Evolutionary conservation across 2,113 vertebrate genomes (phyloP), one percentile per base, ranked within the genome.

Genomic region (Eulemur rufifrons): DNA sequence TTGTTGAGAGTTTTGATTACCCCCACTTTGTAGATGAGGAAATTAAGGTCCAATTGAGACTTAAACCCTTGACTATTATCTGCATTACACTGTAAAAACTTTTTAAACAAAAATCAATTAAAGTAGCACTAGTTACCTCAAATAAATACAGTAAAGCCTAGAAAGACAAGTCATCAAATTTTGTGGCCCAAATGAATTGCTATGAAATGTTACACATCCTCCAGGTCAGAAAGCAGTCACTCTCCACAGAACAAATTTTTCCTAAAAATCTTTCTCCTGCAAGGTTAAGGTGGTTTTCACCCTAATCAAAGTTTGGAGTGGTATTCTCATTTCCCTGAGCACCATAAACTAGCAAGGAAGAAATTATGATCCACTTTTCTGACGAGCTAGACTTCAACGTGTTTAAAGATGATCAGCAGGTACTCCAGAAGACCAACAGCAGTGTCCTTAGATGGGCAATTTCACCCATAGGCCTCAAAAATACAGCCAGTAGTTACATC

Each of bases 31-130:
- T 27, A 94, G 56, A 92, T 73, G 27, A 93, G 25, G 20, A 96
- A 66, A 85, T 54, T 91, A 59, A 86, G 54, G 18, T 85, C 42
- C 59, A 82, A 0, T 1, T 87, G 71, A 73, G 42, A 96, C 56
- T 94, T 54, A 81, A 92, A 82, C 0, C 20, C 32, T n/a, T 91
- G 42, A 42, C 39, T 91, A 92, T 42, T 78, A 71, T 27, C 59
- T 85, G 68, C 17, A 92, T 91, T 63, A 88, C 13, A 88, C 4
- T 82, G 20, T n/a, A 84, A 25, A 8, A 94, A 83, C 78, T 56
- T 83, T 87, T 93, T 25, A 85, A 91, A 91, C n/a, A 88, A 84
- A 91, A 94, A 80, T 42, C 23, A 42, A 61, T 32, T 92, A 23
- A 81, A 94, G 12, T 52, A 63, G 61, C 45, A 83, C 8, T 74